A percentile compares a stretch with the other conserved stretches of the same genome.
These are phyloP conservation scores for Sardina pilchardus DNA, from an alignment of 2,113 vertebrate species.

Conservation along the genomic window DNA sequence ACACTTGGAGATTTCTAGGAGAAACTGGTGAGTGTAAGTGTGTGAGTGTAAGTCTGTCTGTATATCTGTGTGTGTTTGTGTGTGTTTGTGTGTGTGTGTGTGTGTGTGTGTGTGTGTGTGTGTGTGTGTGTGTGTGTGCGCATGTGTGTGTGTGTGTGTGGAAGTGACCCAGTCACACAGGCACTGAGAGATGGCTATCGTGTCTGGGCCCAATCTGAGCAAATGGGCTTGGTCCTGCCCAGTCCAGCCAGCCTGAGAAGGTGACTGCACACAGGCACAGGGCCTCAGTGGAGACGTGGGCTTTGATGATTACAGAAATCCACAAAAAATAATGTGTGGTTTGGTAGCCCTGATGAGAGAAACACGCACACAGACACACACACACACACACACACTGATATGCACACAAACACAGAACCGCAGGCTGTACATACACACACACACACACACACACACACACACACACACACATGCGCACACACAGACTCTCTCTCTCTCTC, in stretches of 20 bases:
- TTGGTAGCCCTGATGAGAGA: slow-evolving; percentile 65
- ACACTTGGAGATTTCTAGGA: no score
- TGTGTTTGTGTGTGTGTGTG: neutral
- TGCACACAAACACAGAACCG: slow-evolving; percentile 18
- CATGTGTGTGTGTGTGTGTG: no score
- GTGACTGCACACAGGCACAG: slow-evolving; percentile 57
- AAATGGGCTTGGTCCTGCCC: neutral
- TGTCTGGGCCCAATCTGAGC: neutral
- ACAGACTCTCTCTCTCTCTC: neutral
- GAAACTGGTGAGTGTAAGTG: no score
- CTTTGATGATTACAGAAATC: slow-evolving; percentile 68
- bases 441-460: slow-evolving; percentile 38
- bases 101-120: neutral
- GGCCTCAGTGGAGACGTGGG: slow-evolving; percentile 62
- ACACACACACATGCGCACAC: slow-evolving; percentile 17
- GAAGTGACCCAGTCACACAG: neutral
- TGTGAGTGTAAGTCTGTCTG: neutral
- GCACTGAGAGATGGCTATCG: slow-evolving; percentile 9
- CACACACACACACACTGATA: slow-evolving; percentile 40
- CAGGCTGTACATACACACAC: slow-evolving; percentile 29
- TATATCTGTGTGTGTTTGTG: slow-evolving; percentile 14
- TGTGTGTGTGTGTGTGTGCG: no score
- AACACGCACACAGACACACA: slow-evolving; percentile 46
- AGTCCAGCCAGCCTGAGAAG: neutral
- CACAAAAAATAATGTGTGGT: slow-evolving; percentile 75